Base-by-base conservation (phyloP, 2,888 invertebrate genomes). In the Conchocele bisecta region DNA sequence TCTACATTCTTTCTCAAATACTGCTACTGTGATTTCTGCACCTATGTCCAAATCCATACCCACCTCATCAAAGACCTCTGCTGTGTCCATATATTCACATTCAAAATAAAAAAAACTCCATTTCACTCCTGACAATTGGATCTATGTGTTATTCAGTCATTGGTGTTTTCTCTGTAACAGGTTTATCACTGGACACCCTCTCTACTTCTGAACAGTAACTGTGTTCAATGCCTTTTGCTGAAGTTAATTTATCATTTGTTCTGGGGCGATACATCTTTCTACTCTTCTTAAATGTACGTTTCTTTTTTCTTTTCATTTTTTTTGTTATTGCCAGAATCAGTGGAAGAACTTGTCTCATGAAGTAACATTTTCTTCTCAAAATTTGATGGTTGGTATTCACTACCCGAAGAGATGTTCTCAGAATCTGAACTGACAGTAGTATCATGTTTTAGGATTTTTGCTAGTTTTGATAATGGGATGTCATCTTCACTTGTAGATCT, bases 371-470 rank as follows among this genome's bases (percentile, higher is more conserved):
- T 51, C 39, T 53, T 63, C 24, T 63, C 51, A 41, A n/a, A 41
- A 5, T 41, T 5, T 42, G 44, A 42, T 1, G 53, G 33, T 42
- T 63, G 2, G 33, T 42, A 63, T 42, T 63, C 53, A 53, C 53
- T 63, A 5, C 63, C 63, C 20, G 51, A 53, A 31, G 63, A 63
- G 3, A 22, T 42, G 13, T 41, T 9, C 13, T 53, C 51, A 20
- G 42, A 53, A 42, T 63, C 53, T 28, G 60, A 60, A 26, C 39
- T n/a, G 35, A 4, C 3, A 26, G 13, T 22, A n/a, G 28, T 33
- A n/a, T n/a, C n/a, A 60, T 17, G 6, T 51, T 51, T 50, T 24
- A 50, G 29, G 7, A n/a, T 24, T 60, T 60, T 60, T 50, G 60
- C 50, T 5, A 60, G 60, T 6, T 17, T 28, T 37, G 60, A 35